Evolutionary conservation across 2,888 invertebrate species (phyloP), one percentile per base, ranked within the genome.

Genomic region (Diadegma fenestrale): DNA sequence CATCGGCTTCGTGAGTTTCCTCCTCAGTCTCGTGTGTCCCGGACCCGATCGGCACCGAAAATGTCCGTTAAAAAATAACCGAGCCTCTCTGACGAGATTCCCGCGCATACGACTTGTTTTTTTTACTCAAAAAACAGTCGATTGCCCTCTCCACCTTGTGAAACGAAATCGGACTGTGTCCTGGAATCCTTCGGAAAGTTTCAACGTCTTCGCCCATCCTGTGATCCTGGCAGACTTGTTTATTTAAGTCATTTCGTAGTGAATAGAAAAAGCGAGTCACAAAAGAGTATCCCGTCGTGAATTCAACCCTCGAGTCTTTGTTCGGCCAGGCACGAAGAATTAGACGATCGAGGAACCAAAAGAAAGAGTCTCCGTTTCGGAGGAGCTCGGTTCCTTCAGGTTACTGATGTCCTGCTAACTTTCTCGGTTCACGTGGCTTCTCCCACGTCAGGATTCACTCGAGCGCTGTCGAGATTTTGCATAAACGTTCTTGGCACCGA

Each of bases 31-130:
- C 61, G 63, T 90, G 83, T 17, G 85, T 30, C 58, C 89, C 89
- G 87, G 88, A 30, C 85, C 76, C 61, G 26, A 66, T 79, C 85
- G 85, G 84, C 83, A 87, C 86, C 86, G 82, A 87, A 89, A 89
- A 89, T 87, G 88, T 89, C 89, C 90, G 88, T 88, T 90, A 88
- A 90, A 90, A 90, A 90, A 90, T 88, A 75, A 86, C 86, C 81
- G 78, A 88, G 78, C 81, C 41, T 37, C 10, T 76, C 77, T 41
- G 54, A 33, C 58, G 64, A 76, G 69, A 45, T 66, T 66, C 61
- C 69, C 72, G 37, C 26, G n/a, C 41, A 41, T 30, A 54, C 41
- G 17, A 77, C 7, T 41, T 48, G n/a, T 64, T 33, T 54, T 33
- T 77, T 41, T 51, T 26, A 22, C 43, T 64, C 22, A 0, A 19